These are phyloP conservation scores for Ceratosolen solmsi DNA, from an alignment of 1,140 invertebrate genomes.

Conservation along the genomic window DNA sequence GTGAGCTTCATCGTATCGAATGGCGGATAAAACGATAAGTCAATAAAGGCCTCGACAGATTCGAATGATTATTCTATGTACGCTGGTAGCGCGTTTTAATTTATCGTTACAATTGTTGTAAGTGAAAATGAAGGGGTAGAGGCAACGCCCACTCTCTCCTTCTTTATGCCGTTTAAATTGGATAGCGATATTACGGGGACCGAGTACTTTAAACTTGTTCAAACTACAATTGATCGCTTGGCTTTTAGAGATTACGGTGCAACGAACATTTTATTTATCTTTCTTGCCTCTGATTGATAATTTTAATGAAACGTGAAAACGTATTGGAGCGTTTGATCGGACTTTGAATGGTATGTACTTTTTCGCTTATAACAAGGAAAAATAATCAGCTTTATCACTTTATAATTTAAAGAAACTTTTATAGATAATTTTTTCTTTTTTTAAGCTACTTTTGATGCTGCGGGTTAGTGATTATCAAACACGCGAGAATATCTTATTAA, in stretches of 20 bases:
- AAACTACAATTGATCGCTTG: background rate
- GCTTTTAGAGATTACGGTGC: background rate
- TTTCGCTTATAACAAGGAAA: too few relatives aligned
- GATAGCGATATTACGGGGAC: background rate
- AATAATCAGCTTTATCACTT: too few relatives aligned
- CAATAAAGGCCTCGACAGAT: background rate
- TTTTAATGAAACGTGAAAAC: background rate
- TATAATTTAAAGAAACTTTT: too few relatives aligned
- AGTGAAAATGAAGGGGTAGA: background rate
- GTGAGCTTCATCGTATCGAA: background rate
- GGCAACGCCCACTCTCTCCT: background rate
- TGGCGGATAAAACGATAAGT: background rate
- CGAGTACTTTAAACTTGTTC: background rate
- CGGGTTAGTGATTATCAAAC: too few relatives aligned
- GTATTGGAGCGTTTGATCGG: background rate
- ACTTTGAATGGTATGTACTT: too few relatives aligned
- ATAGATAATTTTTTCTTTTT: too few relatives aligned
- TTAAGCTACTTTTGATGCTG: too few relatives aligned
- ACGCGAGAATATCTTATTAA: too few relatives aligned
- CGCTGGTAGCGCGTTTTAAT: background rate
- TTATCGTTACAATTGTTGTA: slow-evolving; percentile 12
- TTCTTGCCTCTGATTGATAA: background rate
- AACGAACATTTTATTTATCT: background rate
- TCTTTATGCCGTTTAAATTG: background rate
- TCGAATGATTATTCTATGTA: background rate